phyloP scores from a whole-genome alignment of 2,113 vertebrate genomes.

The Xenopus tropicalis region DNA sequence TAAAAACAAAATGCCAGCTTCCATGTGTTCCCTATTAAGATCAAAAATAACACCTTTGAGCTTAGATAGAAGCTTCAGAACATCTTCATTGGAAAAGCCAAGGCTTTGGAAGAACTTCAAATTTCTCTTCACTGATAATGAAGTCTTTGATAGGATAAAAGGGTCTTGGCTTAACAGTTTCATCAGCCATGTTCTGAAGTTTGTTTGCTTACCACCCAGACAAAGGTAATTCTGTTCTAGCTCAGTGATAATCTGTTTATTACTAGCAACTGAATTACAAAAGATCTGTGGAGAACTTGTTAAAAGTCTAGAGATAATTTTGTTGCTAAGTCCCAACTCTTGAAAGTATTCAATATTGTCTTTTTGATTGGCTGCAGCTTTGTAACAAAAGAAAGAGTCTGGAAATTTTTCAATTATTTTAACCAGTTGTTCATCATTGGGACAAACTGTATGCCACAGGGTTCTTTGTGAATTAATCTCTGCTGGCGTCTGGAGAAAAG shows the following conservation, averaged over 20 bases:
- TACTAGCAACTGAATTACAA: slow-evolving; percentile 72
- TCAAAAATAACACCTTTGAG: slow-evolving; percentile 87
- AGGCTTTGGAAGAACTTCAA: slow-evolving; percentile 72
- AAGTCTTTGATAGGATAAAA: slow-evolving; percentile 77
- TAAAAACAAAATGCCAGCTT: slow-evolving; percentile 70
- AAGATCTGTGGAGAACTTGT: slow-evolving; percentile 81
- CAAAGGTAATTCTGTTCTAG: slow-evolving; percentile 74
- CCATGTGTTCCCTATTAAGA: slow-evolving; percentile 70
- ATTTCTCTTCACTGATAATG: slow-evolving; percentile 68
- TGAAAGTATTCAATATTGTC: slow-evolving; percentile 82
- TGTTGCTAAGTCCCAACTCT: slow-evolving; percentile 79
- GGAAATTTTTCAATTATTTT: slow-evolving; percentile 86
- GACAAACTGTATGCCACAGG: slow-evolving; percentile 82
- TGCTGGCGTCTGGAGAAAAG: slow-evolving; percentile 73
- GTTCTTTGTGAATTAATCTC: slow-evolving; percentile 69
- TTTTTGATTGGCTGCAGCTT: slow-evolving; percentile 70
- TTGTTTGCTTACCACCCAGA: slow-evolving; percentile 77
- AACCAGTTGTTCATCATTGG: slow-evolving; percentile 72
- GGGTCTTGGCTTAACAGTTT: slow-evolving; percentile 91
- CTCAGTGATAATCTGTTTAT: slow-evolving; percentile 65
- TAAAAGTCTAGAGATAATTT: slow-evolving; percentile 82
- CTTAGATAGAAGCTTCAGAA: slow-evolving; percentile 82
- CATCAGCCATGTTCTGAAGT: slow-evolving; percentile 85
- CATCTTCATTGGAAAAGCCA: slow-evolving; percentile 72
- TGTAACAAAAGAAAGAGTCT: slow-evolving; percentile 81